Evolutionary conservation across 2,888 invertebrate species (phyloP).

Genomic region (Leucophora obtusa): DNA sequence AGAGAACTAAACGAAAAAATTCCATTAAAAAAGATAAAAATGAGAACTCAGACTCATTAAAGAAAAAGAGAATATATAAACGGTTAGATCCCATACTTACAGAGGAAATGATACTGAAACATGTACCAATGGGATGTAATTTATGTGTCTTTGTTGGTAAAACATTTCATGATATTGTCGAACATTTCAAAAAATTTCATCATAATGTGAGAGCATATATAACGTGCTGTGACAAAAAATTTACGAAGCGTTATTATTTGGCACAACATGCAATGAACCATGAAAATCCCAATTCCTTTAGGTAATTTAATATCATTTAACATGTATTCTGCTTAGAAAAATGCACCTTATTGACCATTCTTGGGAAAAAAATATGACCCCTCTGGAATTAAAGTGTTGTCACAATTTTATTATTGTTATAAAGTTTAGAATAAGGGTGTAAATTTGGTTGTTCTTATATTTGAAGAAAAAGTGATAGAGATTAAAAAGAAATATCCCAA

Average conservation of each 20-base stretch:
- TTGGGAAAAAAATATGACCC: no score
- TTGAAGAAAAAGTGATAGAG: no score
- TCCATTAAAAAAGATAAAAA: neutral
- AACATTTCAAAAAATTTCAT: slow-evolving; percentile 74
- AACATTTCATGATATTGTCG: slow-evolving; percentile 73
- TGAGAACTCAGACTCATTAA: neutral
- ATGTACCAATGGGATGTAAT: slow-evolving; percentile 77
- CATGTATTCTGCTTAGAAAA: no score
- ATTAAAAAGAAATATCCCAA: no score
- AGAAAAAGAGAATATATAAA: no score
- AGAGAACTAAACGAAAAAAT: neutral
- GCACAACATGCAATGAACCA: slow-evolving; percentile 77
- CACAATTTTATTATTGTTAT: no score
- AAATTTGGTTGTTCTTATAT: no score
- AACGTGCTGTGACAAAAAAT: slow-evolving; percentile 76
- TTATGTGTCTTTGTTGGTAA: slow-evolving; percentile 72
- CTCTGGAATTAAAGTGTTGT: no score
- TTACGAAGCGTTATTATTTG: slow-evolving; percentile 74
- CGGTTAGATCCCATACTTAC: slow-evolving; percentile 38
- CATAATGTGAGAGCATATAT: slow-evolving; percentile 71
- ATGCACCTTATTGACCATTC: no score
- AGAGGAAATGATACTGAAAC: slow-evolving; percentile 74
- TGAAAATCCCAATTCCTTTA: slow-evolving; percentile 77
- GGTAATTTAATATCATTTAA: slow-evolving; percentile 72
- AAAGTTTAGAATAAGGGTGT: no score